Base-by-base conservation (phyloP, 2,113 vertebrate genomes). In the Semnornis frantzii region DNA sequence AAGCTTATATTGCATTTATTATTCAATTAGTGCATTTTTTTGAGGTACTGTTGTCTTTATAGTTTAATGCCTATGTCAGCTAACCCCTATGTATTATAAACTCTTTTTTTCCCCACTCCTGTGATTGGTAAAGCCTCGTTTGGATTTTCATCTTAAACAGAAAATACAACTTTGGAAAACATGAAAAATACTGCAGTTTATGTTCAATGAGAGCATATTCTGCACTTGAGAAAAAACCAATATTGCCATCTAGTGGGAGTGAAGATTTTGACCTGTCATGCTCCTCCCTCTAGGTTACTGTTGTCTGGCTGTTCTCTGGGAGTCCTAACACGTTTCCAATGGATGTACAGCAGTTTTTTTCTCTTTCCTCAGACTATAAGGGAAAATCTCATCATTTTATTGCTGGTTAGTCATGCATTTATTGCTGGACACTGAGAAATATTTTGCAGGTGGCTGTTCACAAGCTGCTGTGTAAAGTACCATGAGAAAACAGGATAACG, bases 211-310 rank as follows among this genome's bases (percentile, higher is more conserved):
- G 24, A 87, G 54, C 24, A 2, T 92, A 42, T 92, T 94, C 84
- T 93, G 73, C 16, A 52, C 85, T 66, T 84, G 91, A 85, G 82
- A 94, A 97, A 97, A 97, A 97, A 42, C 1, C 98, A 96, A 97
- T 95, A 95, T 96, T 97, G 97, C 97, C 97, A 98, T 95, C 97
- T 98, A 97, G 97, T 97, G 97, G 97, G 93, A 92, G 57, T 86
- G 92, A 87, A 72, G 50, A 89, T 89, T 95, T 93, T 95, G 96
- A 95, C 90, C 92, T 94, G 70, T 30, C 24, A 6, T 18, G 50
- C 72, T 93, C 80, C 93, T 92, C 94, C 86, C 69, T 91, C 39
- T 48, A 4, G 31, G 21, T 57, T 37, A n/a, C 15, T 52, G 68
- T 57, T 85, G 30, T 4, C 33, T 30, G 12, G 58, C 48, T 48